Conservation (phyloP, 2,888 invertebrate genomes). For the Entomobrya multifasciata region DNA sequence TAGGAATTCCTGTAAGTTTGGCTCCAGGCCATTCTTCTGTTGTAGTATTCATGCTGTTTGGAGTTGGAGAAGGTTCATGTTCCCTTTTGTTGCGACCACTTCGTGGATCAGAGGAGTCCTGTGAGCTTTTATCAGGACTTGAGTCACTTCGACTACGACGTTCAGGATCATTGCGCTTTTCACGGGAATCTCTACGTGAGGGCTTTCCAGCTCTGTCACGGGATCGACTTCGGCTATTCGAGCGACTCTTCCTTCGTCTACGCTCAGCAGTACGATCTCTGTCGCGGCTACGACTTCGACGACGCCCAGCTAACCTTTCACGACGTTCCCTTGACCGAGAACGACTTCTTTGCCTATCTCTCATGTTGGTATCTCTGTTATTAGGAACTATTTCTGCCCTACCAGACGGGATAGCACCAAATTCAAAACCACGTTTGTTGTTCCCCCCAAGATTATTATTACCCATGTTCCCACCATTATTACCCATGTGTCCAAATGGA, state of each 20-base stretch:
- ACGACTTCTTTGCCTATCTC: slow-evolving; percentile 72
- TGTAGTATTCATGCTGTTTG: slow-evolving; percentile 69
- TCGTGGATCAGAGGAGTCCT: slow-evolving; percentile 30
- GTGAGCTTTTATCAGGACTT: slow-evolving; percentile 72
- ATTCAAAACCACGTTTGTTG: slow-evolving; percentile 39
- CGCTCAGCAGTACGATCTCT: slow-evolving; percentile 68
- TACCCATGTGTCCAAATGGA: slow-evolving; percentile 19
- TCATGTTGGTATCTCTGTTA: slow-evolving; percentile 41
- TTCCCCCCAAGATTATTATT: too few relatives aligned
- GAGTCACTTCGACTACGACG: slow-evolving; percentile 69
- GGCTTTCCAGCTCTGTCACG: slow-evolving; percentile 55
- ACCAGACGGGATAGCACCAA: slow-evolving; percentile 59
- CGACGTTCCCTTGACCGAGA: slow-evolving; percentile 74
- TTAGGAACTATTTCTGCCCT: slow-evolving; percentile 51
- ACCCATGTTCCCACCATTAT: slow-evolving; percentile 22
- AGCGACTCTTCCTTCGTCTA: slow-evolving; percentile 47
- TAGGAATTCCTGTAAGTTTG: slow-evolving; percentile 75
- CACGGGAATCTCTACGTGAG: slow-evolving; percentile 64
- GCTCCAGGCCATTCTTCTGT: slow-evolving; percentile 75
- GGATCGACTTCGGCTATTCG: slow-evolving; percentile 59
- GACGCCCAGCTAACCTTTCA: slow-evolving; percentile 70
- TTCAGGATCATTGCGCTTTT: slow-evolving; percentile 64
- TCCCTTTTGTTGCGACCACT: slow-evolving; percentile 64
- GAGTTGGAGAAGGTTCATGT: slow-evolving; percentile 67
- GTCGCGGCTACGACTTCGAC: slow-evolving; percentile 80